Evolutionary conservation across 2,113 vertebrate species (phyloP), one percentile per base, ranked within the genome.

Genomic region (Diphyllodes magnificus): DNA sequence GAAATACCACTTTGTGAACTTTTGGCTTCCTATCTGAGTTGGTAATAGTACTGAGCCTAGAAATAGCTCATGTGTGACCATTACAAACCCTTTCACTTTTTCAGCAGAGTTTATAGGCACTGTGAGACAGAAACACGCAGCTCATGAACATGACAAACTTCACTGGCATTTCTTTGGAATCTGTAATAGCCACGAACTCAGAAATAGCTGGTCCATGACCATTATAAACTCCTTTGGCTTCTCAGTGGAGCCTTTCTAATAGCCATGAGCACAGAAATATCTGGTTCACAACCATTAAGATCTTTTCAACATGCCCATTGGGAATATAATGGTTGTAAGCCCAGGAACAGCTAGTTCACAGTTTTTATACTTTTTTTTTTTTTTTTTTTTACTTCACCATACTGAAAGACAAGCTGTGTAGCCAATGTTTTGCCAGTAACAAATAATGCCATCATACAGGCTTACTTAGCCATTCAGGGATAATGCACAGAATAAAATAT

Each of bases 1-100:
- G 92, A 94, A 96, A 95, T 96, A 92, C 72, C 93, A 94, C 79
- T 96, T 86, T 86, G 90, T 88, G 95, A 95, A 96, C 93, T 95
- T 93, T 49, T 68, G 93, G 88, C 88, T 95, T 95, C 76, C 92
- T 93, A 90, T 94, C 88, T 83, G 82, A 57, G 82, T 88, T 88
- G 83, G 68, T 90, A 94, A 94, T 86, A 90, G 68, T 68, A 51
- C 66, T 51, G 82, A 92, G 72, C 47, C 76, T 82, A 90, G 88
- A 95, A 96, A 96, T 75, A 95, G 64, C 76, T 92, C 85, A 54
- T n/a, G 72, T 93, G 95, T 95, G 93, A 96, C 95, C 82, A 94
- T 60, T 90, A 78, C 79, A 92, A 94, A 93, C 88, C 76, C 92
- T 83, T 95, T 60, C 75, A 90, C 85, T 90, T 94, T 95, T 85